Evolutionary conservation across 53 echinoderm and acorn worm species (phyloP).

Genomic region (Holothuria leucospilota): DNA sequence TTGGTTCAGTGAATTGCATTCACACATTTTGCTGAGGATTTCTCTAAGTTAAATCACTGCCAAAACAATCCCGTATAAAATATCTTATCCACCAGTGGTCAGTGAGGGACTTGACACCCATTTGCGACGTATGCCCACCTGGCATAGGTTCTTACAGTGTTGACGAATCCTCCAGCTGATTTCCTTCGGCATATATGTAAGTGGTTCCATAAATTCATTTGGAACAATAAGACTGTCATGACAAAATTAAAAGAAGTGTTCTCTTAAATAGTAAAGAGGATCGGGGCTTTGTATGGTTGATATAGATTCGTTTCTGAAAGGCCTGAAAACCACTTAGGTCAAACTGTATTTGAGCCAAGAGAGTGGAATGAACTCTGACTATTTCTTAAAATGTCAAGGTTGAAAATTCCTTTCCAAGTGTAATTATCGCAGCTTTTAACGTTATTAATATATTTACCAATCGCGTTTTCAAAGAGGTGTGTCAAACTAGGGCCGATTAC

Average conservation of each 20-base stretch:
- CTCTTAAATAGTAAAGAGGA: conserved; percentile 2
- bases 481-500: too few species aligned
- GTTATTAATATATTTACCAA: not conserved
- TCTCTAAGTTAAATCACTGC: not conserved
- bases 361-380: not conserved
- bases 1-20: not conserved
- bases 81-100: not conserved
- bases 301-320: not conserved
- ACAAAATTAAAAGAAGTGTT: conserved; percentile 7
- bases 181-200: not conserved
- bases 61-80: not conserved
- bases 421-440: not conserved
- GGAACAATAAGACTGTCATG: not conserved
- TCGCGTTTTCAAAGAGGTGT: not conserved
- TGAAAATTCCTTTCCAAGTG: not conserved
- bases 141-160: not conserved
- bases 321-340: not conserved
- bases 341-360: not conserved
- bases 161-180: not conserved
- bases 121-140: not conserved
- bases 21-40: not conserved
- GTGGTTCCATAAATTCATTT: not conserved
- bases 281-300: not conserved
- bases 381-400: not conserved
- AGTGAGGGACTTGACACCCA: not conserved